Conservation (phyloP, 2,888 invertebrate genomes). For the Sinodicranocentrus sp. region DNA sequence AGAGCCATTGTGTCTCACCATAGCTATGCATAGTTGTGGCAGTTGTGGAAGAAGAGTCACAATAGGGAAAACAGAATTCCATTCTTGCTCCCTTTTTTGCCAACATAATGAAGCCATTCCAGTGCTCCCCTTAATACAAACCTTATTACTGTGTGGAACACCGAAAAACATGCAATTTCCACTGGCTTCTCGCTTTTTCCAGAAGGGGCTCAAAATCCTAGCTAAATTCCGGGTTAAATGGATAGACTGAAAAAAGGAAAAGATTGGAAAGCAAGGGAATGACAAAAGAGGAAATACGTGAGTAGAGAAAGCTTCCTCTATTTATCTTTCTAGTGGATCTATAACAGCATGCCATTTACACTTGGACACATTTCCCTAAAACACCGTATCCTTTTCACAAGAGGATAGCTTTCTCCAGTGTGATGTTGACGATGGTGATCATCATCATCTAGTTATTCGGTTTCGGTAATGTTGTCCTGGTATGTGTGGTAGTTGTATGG, state of each 20-base stretch:
- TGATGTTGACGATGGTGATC: constrained; percentile 2
- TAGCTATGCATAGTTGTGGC: too few relatives aligned
- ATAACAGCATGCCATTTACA: constrained; percentile 1
- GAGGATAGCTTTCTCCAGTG: not conserved
- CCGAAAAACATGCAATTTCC: constrained; percentile 12
- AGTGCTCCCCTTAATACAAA: constrained; percentile 13
- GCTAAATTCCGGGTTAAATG: constrained; percentile 6
- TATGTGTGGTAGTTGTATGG: not conserved
- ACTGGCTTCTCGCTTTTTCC: too few relatives aligned
- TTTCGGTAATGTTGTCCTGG: not conserved
- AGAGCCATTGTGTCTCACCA: too few relatives aligned
- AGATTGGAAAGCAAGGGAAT: not conserved
- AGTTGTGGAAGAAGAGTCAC: not conserved
- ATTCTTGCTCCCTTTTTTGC: constrained; percentile 8
- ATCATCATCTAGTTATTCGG: constrained; percentile 1
- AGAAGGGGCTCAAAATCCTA: not conserved
- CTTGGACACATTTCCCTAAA: not conserved
- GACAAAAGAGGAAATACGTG: not conserved
- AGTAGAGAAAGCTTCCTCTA: not conserved
- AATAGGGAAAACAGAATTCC: constrained; percentile 2
- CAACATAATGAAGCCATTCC: constrained; percentile 48
- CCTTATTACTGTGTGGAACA: constrained; percentile 13
- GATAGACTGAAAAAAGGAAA: not conserved
- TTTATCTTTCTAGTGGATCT: not conserved
- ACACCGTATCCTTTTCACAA: not conserved